Evolutionary conservation across 2,113 vertebrate genomes (phyloP), one percentile per base, ranked within the genome.

Genomic region (Suncus etruscus): DNA sequence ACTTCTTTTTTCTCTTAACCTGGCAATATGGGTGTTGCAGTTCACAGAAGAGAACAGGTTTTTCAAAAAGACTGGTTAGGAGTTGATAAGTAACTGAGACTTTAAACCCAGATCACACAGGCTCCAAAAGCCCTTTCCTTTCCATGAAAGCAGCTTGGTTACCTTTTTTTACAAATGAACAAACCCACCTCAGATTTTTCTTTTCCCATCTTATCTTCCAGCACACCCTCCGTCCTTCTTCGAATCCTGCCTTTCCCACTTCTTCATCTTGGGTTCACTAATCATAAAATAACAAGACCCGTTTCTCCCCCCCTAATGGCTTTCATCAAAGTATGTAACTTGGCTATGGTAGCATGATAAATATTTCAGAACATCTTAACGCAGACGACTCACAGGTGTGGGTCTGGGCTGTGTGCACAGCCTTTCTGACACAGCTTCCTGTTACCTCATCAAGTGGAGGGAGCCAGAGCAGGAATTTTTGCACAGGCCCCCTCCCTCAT

Each of bases 221-320:
- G 72, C 16, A 48, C 86, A 48, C 86, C 75, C 16, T 86, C 66
- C n/a, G 16, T 18, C 18, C 20, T 65, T 82, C 20, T 70, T 51
- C 70, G 50, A 86, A 91, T 24, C 2, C 54, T 68, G 89, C 29
- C 32, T 39, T 91, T 50, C 6, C 50, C 39, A 39, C 65, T 29
- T 76, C 11, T 32, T 87, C 29, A 70, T 45, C 45, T 10, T 77
- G 31, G 32, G 48, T 88, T 90, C 45, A 65, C 11, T 9, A 82
- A 25, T 54, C 54, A 70, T 48, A 69, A 72, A 76, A 83, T 72
- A 68, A 93, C 84, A 91, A 83, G 15, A 80, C 68, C 24, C 91
- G 48, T 86, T 94, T 87, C 47, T 85, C 58, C 85, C 58, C 85
- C 83, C n/a, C 73, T 63, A 77, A 69, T 77, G 86, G 45, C 9